Evolutionary conservation across 2,113 vertebrate species (phyloP), one percentile per base, ranked within the genome.

Genomic region (Agelaius phoeniceus): DNA sequence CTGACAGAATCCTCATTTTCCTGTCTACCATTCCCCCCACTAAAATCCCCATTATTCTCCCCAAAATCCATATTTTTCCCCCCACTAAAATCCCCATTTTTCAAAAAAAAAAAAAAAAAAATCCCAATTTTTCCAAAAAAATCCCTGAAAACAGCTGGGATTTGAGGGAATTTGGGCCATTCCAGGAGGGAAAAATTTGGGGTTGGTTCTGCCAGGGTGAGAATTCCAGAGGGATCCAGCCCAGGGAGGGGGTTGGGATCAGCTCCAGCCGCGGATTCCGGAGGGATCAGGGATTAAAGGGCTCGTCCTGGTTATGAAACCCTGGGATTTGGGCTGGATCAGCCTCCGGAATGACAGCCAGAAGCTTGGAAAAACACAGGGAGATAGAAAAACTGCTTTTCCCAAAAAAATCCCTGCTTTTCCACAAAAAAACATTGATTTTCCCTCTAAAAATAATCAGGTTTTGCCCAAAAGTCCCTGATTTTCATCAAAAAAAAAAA

Each of bases 1-100:
- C 44, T 15, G 6, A 30, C 19, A 52, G 2, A 71, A 39, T 71
- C 15, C 5, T 10, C 49, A 10, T 72, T 54, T 33, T 54, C 15
- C 48, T 69, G 18, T 30, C 46, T 3, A 37, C 10, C 26, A 30
- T 12, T 39, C 19, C 46, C 52, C 28, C 52, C 52, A 8, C 17
- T 8, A 35, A 69, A 49, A 69, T 30, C 10, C 28, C 7, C 11
- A 33, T 18, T 41, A 33, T 20, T 37, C 2, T 13, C 10, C 7
- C 5, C 9, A 15, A 15, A 3, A 69, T 16, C 5, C 5, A 1
- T 6, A 52, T 22, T 39, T 28, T 33, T 5, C 19, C 10, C 6
- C 6, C 6, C 37, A 37, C 37, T 37, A 7, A 54, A 20, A n/a
- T 7, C 10, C 31, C 8, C 3, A 6, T 7, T 41, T 33, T 7